Evolutionary conservation across 2,113 vertebrate species (phyloP), one percentile per base, ranked within the genome.

Genomic region (Galemys pyrenaicus): DNA sequence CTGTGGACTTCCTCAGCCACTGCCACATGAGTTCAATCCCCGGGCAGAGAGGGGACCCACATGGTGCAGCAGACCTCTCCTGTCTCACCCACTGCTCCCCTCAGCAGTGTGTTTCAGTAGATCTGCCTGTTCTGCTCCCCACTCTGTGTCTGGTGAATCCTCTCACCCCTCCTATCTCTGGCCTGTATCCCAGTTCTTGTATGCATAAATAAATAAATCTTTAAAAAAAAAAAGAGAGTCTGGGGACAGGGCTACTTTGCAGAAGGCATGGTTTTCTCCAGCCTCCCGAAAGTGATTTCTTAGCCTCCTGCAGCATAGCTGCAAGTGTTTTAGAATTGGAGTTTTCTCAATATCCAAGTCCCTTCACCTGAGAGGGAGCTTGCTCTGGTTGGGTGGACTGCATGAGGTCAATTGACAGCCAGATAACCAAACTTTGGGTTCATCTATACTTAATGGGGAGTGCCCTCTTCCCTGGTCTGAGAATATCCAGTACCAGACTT

Each of bases 391-490:
- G 16, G 24, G 35, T 19, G 10, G 32, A 68, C 54, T 24, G 20
- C 44, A 51, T 11, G 58, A 62, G 65, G 84, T 87, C 28, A 46
- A 56, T 5, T 49, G 46, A 49, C 46, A 17, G 22, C 64, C 64
- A 49, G 70, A 19, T 60, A 49, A 10, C 30, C 15, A 3, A 35
- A 58, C 37, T 35, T 58, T 32, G 51, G 39, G 30, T 26, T 20
- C 0, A 6, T 37, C 32, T 37, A 26, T 35, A 30, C 12, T 3
- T 1, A 5, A 4, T 5, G 28, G n/a, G 56, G 65, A 51, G 32
- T 17, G 54, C 7, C 19, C 3, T 5, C 4, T 0, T 2, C 24
- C 3, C 9, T 22, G 32, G 11, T 1, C 11, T 70, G 1, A 3
- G 30, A n/a, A 10, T 9, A 46, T 41, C 35, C 6, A 39, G n/a